Percentiles rank a stretch among this genome's conserved stretches.
Conservation (phyloP, 2,113 vertebrate species). For the Sander lucioperca region DNA sequence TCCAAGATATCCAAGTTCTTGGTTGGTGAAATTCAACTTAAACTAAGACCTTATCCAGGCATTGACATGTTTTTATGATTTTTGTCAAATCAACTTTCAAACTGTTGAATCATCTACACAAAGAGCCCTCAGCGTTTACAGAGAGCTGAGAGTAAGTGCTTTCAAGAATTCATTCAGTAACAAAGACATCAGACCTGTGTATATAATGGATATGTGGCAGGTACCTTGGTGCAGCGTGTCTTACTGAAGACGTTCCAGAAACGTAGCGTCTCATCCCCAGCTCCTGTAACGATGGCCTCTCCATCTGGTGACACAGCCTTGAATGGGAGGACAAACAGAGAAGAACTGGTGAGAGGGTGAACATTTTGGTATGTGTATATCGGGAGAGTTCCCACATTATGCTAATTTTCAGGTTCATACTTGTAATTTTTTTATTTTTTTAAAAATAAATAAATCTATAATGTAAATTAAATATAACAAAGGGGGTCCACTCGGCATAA, state of each 20-base stretch:
- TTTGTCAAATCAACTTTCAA: not conserved
- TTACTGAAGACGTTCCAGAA: conserved; percentile 91
- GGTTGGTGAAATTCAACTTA: not conserved
- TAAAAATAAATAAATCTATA: not conserved
- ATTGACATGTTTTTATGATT: not conserved
- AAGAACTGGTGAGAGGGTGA: not conserved
- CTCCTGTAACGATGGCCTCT: conserved; percentile 88
- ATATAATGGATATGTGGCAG: not conserved
- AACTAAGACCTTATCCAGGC: not conserved
- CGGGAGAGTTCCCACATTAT: no score
- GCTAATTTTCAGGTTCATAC: no score
- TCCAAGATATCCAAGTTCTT: not conserved
- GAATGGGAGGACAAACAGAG: not conserved
- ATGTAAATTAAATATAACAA: not conserved
- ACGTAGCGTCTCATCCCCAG: conserved; percentile 87
- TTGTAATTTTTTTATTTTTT: no score
- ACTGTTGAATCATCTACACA: not conserved
- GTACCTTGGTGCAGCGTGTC: conserved; percentile 88
- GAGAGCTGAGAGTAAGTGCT: not conserved
- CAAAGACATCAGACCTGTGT: not conserved
- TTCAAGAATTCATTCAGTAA: not conserved
- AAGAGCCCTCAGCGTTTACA: not conserved
- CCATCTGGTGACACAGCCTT: conserved; percentile 88
- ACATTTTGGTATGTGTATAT: no score
- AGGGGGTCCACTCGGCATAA: no score